Percentiles rank a stretch among this genome's conserved stretches.
Conservation (phyloP, 2,113 vertebrate species). For the Myrmecophaga tridactyla region DNA sequence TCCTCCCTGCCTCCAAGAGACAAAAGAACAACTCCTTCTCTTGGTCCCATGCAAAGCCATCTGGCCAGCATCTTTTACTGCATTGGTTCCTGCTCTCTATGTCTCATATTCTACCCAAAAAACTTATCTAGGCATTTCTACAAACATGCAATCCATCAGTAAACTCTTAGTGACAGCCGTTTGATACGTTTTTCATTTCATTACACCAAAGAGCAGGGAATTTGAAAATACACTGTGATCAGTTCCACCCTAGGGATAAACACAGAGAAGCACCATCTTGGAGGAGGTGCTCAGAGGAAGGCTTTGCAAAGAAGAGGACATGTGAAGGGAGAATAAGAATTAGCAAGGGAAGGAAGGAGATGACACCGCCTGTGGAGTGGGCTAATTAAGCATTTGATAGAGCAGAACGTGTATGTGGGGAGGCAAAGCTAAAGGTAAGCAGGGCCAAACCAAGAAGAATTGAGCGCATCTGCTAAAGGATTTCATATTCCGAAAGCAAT, state of each 20-base stretch:
- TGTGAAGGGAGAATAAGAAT: background rate
- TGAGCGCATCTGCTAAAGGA: background rate
- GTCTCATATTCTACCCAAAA: background rate
- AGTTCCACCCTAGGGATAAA: background rate
- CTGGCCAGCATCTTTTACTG: background rate
- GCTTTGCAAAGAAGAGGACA: background rate
- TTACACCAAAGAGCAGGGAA: background rate
- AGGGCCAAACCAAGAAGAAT: background rate
- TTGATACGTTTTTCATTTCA: background rate
- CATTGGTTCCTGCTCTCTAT: background rate
- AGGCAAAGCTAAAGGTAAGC: background rate
- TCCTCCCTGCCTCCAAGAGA: background rate
- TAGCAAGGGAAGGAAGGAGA: background rate
- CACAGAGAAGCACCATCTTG: background rate
- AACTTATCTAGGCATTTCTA: background rate
- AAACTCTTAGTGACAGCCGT: background rate
- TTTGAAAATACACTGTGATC: background rate
- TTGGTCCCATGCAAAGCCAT: background rate
- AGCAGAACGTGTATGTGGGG: background rate
- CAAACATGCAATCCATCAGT: background rate
- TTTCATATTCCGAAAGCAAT: constrained; percentile 8
- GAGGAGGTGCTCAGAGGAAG: background rate
- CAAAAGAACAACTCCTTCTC: background rate
- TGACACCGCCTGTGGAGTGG: no score
- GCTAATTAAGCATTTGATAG: background rate